Percentiles rank a stretch among this genome's conserved stretches.
phyloP scores from a whole-genome alignment of 2,888 invertebrate genomes.

The Yponomeuta evonymella region DNA sequence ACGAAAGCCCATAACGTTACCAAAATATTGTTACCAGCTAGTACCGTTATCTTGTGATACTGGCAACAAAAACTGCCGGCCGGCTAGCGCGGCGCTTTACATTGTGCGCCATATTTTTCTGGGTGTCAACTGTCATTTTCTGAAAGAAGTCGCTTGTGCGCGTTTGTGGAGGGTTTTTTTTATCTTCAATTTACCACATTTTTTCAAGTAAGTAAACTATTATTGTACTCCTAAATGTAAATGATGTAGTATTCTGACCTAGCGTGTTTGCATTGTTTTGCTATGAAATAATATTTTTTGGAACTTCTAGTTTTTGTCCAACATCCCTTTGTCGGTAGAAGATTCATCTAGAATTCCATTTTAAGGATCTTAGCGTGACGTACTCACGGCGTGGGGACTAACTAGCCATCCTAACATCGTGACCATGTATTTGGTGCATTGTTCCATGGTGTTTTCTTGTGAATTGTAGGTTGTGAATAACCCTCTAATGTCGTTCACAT shows the following conservation, averaged over 20 bases:
- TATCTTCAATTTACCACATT: conserved; percentile 21
- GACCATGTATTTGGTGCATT: neutral
- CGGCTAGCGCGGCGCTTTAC: neutral
- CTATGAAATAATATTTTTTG: neutral
- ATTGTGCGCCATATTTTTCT: conserved; percentile 5
- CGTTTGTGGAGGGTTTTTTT: conserved; percentile 20
- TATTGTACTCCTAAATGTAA: neutral
- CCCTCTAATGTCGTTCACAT: neutral
- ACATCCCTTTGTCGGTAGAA: neutral
- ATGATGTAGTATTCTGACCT: neutral
- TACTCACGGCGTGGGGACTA: neutral
- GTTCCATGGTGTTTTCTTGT: neutral
- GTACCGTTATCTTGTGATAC: neutral
- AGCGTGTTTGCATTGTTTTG: neutral
- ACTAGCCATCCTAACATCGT: neutral
- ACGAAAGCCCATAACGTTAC: too few species aligned
- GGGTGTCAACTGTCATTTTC: conserved; percentile 26
- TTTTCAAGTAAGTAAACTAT: conserved; percentile 15
- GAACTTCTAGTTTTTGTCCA: neutral
- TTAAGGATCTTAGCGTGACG: conserved; percentile 4
- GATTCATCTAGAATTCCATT: conserved; percentile 7
- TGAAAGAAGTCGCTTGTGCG: conserved; percentile 21
- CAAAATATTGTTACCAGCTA: neutral
- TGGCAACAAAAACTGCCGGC: neutral
- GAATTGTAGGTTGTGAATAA: neutral